phyloP scores from a whole-genome alignment of 2,797 vertebrate genomes.

The Poeciliopsis infans region DNA sequence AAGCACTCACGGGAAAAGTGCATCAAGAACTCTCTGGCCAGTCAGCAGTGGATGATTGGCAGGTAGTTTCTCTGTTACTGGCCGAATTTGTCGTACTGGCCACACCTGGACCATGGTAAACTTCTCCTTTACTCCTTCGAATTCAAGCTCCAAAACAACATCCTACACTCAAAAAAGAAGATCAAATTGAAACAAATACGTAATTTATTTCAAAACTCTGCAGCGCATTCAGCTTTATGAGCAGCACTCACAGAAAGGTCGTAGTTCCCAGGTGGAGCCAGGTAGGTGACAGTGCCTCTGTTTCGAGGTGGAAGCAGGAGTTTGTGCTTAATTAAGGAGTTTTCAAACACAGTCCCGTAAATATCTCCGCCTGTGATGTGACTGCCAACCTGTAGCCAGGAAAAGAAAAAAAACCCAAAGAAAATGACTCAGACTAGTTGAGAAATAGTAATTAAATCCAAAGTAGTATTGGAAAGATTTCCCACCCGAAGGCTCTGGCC shows the following conservation, averaged over 20 bases:
- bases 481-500: conserved; percentile 89
- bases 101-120: conserved; percentile 97
- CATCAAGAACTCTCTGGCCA: conserved; percentile 80
- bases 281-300: conserved; percentile 93
- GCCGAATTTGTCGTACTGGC: conserved; percentile 94
- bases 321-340: conserved; percentile 96
- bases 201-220: neutral
- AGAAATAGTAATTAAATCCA: neutral
- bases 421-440: neutral
- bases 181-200: neutral
- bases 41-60: conserved; percentile 92
- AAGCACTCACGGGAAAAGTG: conserved; percentile 93
- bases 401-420: rapidly evolving
- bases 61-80: conserved; percentile 95
- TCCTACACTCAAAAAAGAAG: conserved; percentile 80
- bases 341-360: conserved; percentile 83
- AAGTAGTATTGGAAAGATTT: neutral
- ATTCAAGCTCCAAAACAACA: conserved; percentile 95
- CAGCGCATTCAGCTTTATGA: neutral
- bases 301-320: conserved; percentile 95
- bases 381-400: conserved; percentile 82
- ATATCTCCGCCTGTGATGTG: conserved; percentile 90
- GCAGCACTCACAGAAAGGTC: conserved; percentile 89
- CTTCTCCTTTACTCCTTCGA: conserved; percentile 96
- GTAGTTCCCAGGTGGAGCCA: conserved; percentile 94